Percentiles rank a stretch among this genome's conserved stretches.
phyloP scores from a whole-genome alignment of 2,888 invertebrate species.

The Proisotoma minuta region DNA sequence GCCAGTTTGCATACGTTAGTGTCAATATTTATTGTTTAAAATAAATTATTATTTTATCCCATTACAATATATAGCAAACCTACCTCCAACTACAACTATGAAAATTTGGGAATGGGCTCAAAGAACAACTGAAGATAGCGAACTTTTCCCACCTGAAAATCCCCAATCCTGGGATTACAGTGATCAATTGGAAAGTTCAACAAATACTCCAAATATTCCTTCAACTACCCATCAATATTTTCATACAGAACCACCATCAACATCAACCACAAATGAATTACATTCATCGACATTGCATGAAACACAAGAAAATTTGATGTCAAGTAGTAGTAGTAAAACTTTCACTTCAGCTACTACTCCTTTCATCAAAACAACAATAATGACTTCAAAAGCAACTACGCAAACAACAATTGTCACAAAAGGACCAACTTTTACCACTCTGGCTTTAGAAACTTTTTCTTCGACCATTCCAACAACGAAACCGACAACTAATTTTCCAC shows the following conservation, averaged over 20 bases:
- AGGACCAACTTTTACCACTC: neutral
- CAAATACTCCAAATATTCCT: no score
- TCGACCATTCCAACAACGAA: neutral
- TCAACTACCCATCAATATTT: no score
- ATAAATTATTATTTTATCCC: neutral
- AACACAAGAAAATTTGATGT: no score
- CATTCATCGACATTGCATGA: no score
- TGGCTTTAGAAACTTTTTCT: neutral
- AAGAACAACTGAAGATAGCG: neutral
- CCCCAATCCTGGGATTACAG: neutral
- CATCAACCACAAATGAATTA: no score
- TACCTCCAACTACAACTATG: neutral
- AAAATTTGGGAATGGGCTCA: neutral
- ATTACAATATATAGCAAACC: neutral
- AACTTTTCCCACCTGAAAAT: neutral
- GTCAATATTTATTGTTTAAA: neutral
- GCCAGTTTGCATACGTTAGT: constrained; percentile 33
- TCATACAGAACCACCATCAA: no score
- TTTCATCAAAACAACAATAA: no score
- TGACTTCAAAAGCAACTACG: neutral
- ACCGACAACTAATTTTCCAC: neutral
- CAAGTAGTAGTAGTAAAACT: no score
- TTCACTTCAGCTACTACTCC: no score
- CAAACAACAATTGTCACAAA: neutral
- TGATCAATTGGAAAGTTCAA: no score